phyloP scores from a whole-genome alignment of 1,140 invertebrate species.

The Platorchestia sp. region DNA sequence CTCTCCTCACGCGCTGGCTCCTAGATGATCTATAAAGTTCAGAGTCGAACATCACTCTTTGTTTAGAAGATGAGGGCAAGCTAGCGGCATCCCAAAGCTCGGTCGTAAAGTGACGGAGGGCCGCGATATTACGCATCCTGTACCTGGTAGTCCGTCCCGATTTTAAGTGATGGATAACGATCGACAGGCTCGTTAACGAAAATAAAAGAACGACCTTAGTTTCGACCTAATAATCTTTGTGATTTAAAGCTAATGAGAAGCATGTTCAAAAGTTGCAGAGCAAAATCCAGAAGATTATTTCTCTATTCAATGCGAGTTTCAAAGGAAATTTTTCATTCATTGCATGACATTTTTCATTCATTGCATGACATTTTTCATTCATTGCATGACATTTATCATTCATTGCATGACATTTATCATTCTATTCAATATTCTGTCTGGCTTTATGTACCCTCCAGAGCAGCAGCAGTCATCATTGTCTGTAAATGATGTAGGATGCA shows the following conservation, averaged over 20 bases:
- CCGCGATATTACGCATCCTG: background rate
- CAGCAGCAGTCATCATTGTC: too few relatives aligned
- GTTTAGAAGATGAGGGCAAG: background rate
- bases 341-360: background rate
- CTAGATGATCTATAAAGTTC: background rate
- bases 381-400: too few relatives aligned
- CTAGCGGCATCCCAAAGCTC: background rate
- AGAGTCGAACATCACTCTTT: background rate
- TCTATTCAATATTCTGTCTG: too few relatives aligned
- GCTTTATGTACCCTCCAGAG: too few relatives aligned
- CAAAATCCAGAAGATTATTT: too few relatives aligned
- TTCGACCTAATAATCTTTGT: background rate
- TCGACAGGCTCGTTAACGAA: background rate
- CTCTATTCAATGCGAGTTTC: background rate
- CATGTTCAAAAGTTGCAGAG: background rate
- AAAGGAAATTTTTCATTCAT: background rate
- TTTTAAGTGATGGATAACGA: background rate
- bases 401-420: too few relatives aligned
- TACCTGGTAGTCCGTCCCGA: background rate
- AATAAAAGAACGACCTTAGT: background rate
- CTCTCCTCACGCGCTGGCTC: background rate
- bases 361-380: too few relatives aligned
- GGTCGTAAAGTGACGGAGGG: background rate
- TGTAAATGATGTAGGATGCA: too few relatives aligned
- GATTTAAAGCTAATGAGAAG: background rate